Base-by-base conservation (phyloP, 2,113 vertebrate species). In the Porphyrio hochstetteri region DNA sequence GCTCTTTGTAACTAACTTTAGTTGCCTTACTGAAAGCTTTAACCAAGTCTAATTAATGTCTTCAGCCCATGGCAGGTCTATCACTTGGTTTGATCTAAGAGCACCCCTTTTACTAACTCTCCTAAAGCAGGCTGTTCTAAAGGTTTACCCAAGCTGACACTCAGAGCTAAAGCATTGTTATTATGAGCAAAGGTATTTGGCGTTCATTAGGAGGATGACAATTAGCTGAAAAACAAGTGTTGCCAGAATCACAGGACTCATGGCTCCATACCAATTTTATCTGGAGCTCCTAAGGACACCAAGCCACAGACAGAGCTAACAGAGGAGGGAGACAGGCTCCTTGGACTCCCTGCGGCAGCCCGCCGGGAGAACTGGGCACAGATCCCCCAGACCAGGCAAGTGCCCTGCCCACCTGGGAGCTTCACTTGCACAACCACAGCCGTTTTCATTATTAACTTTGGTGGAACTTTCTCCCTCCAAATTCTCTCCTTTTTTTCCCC, bases 361-460 rank as follows among this genome's bases (percentile, higher is more conserved):
- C 14, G 15, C 52, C 1, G 11, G 31, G 23, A 69, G 55, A 60
- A 56, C 29, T n/a, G 27, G 3, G 2, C 63, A 52, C 20, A 56
- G 33, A 38, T 12, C 31, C 55, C 28, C 29, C 50, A 20, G 31
- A 5, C 60, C 36, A 38, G 53, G 16, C 7, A 27, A 56, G 55
- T 0, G 2, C 11, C 46, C 68, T 78, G 48, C 46, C 59, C 0
- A 0, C 35, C 64, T 35, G 56, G 25, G 29, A 76, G 24, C 10
- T 35, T 35, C 64, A 65, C 63, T 20, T 9, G 24, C 31, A 59
- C 64, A 40, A 18, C 36, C 59, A 74, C 84, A 82, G 84, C n/a
- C 44, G 44, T 60, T 42, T 84, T 16, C 82, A 31, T 56, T 56
- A 56, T 48, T 28, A 48, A 36, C 48, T 94, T 81, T 25, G 35